Base-by-base conservation (phyloP, 2,888 invertebrate genomes). In the Linnaemya tessellans region DNA sequence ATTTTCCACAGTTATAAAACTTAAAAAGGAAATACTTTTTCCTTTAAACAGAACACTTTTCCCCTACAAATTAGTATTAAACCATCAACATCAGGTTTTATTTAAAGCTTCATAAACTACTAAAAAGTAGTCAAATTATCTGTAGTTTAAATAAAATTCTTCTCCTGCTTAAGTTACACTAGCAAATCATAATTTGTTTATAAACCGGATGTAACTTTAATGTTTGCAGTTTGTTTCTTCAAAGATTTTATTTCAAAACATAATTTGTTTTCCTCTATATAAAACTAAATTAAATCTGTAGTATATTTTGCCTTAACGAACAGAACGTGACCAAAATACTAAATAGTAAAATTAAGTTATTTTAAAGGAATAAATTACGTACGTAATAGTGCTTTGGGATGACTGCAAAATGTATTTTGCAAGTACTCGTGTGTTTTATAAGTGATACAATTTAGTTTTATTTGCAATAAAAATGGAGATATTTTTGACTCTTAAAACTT, bases 291-390 rank as follows among this genome's bases (percentile, higher is more conserved):
- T 30, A 79, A 71, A 71, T 62, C 70, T 79, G 15, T 64, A 41
- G 13, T 41, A 60, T 22, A 30, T 43, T 25, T 64, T 56, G 46
- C 46, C 38, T 46, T 71, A 67, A 58, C 56, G 58, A 67, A 38
- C 3, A 49, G 60, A 74, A 80, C 80, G 80, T 80, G 80, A 60
- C n/a, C 41, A 51, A 58, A 80, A 60, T 80, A 73, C 9, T 22
- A 30, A 73, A 56, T 8, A 73, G 46, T 11, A 20, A 25, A 58
- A n/a, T 18, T 5, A 18, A 46, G 2, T 3, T 43, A n/a, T 2
- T 43, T 67, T 49, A 58, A 30, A 30, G 4, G 18, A 13, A 20
- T 22, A 22, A 22, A 35, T 5, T 30, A 5, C 5, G 49, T 22
- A 20, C 10, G 1, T n/a, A 41, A 25, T 4, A 15, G 22, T 25